Base-by-base conservation (phyloP, 1,140 invertebrate species). In the Leptopilina clavipes region DNA sequence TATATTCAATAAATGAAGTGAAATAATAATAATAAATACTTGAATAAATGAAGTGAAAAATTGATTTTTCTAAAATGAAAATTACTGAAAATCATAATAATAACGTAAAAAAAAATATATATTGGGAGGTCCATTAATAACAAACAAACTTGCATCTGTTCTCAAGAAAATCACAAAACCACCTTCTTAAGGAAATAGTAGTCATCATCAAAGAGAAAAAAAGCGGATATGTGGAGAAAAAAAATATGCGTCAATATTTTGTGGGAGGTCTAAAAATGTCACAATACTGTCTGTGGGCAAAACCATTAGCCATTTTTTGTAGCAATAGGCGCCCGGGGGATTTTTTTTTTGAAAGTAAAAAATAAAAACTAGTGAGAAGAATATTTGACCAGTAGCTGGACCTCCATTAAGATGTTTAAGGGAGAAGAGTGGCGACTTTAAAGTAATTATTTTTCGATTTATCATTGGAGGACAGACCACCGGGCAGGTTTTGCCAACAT, bases 391-490 rank as follows among this genome's bases (percentile, higher is more conserved):
- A 19, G 72, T 56, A 70, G 75, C 44, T 54, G 74, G 73, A 74
- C 71, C 72, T 71, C 45, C 74, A 83, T 81, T 80, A 78, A 79
- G 78, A 75, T 59, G 75, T 82, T 40, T 40, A 9, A 72, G 25
- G 10, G 45, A 18, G 45, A 37, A 70, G 72, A 77, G 59, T 65
- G 19, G 52, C 43, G 65, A 37, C 19, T 73, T 52, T 43, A 18
- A 45, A 65, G 80, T 84, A 86, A 90, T 89, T 86, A 85, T 71
- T 86, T 87, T 77, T 75, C 82, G 71, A 90, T 90, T 86, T 78
- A 86, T 90, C 89, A 84, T 82, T 37, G 14, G 5, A 31, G 17
- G 45, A 37, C 1, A 71, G 88, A 87, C 87, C 87, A 88, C 86
- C 86, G 71, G 76, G 71, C 73, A 83, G 85, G 85, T 85, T 85